Base-by-base conservation (phyloP, 2,888 invertebrate species). In the Heliconius ismenius region DNA sequence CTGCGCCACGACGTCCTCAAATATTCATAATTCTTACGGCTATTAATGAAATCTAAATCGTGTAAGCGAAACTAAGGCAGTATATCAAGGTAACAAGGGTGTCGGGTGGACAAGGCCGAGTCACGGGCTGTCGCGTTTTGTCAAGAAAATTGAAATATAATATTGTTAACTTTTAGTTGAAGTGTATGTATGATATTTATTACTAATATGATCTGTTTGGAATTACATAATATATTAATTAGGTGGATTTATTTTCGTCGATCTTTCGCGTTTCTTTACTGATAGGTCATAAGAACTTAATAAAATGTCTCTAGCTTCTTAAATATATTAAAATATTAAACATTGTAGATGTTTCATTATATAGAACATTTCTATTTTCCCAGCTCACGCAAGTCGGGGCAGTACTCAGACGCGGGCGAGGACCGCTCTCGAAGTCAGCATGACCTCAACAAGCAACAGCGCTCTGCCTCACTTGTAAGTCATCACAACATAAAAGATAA, bases 331-430 rank as follows among this genome's bases (percentile, higher is more conserved):
- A 54, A 21, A 54, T 21, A 9, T 54, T 54, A 54, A 18, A 49
- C 7, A 6, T 54, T 54, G 9, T 21, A 18, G 54, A 54, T 54
- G 21, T 54, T 54, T 21, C 15, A 15, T 15, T 43, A 1, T 15
- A 43, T 43, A 4, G 4, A 49, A 49, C 6, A 49, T 64, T 36
- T 18, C 7, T 39, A 2, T 65, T 67, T 67, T 85, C 76, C n/a
- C 86, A 88, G 88, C 84, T 88, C 89, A 69, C 93, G 94, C 84
- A 93, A 93, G 85, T 93, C 94, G 11, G 94, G 93, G 4, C 94
- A 93, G 88, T 90, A 90, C 84, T 93, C 93, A 10, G 94, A 94
- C 83, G 93, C 88, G 65, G 94, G 93, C 77, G 93, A 93, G 81
- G 92, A 93, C 58, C 91, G 92, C 83, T 83, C 85, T 79, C 88